Conservation (phyloP, 2,888 invertebrate species). For the Campaea margaritaria region DNA sequence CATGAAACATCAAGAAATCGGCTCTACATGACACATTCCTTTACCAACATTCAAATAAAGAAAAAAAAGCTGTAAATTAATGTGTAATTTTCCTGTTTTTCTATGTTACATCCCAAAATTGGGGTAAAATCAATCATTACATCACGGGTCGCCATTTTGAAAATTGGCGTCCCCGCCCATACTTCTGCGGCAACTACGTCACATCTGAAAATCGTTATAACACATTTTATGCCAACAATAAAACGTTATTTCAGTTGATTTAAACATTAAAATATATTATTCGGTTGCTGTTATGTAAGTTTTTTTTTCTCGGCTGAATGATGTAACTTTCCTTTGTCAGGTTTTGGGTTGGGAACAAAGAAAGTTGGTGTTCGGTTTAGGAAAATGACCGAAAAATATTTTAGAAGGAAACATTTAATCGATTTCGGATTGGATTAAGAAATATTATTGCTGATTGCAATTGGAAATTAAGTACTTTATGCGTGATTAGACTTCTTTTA, state of each 20-base stretch:
- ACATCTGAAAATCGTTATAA: constrained; percentile 29
- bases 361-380: constrained; percentile 4
- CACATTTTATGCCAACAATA: constrained; percentile 11
- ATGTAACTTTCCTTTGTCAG: constrained; percentile 18
- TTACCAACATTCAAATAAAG: not conserved
- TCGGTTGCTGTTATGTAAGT: not conserved
- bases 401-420: no score
- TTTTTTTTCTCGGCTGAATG: constrained; percentile 3
- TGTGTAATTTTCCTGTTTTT: constrained; percentile 5
- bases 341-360: constrained; percentile 21
- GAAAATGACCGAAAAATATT: not conserved
- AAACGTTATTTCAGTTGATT: constrained; percentile 1
- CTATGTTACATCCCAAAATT: not conserved
- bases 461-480: no score
- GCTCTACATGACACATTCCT: constrained; percentile 3
- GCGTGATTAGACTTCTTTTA: no score
- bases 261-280: no score
- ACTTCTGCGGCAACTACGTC: constrained; percentile 23
- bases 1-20: constrained; percentile 3
- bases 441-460: no score
- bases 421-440: no score
- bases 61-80: not conserved
- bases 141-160: constrained; percentile 69
- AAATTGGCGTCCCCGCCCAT: constrained; percentile 63
- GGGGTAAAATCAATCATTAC: constrained; percentile 34